Conservation (phyloP, 2,888 invertebrate genomes). For the Drosophila niveifrons region DNA sequence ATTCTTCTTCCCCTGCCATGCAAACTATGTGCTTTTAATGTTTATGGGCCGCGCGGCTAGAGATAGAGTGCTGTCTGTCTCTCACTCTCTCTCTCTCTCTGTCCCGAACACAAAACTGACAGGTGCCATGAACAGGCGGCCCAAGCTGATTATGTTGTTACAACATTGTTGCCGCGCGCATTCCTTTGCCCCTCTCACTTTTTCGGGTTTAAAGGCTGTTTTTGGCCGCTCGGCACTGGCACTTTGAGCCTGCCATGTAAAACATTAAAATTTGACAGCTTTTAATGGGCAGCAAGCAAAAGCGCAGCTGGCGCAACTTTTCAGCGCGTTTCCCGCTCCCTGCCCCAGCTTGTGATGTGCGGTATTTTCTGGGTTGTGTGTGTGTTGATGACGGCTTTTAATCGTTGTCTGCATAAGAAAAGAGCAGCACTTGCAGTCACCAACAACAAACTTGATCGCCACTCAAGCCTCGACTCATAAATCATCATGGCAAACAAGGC, state of each 20-base stretch:
- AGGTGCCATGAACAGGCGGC: constrained; percentile 64
- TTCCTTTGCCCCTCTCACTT: constrained; percentile 13
- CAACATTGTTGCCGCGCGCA: constrained; percentile 16
- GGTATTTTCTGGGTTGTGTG: constrained; percentile 30
- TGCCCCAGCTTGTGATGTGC: not conserved
- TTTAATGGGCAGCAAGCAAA: constrained; percentile 59
- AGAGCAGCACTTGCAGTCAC: constrained; percentile 48
- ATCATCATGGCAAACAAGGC: constrained; percentile 49
- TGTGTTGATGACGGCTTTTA: constrained; percentile 65
- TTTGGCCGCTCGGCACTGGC: constrained; percentile 44
- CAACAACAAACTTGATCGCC: constrained; percentile 18
- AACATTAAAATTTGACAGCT: constrained; percentile 80
- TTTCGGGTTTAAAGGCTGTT: constrained; percentile 23
- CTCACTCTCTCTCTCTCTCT: constrained; percentile 1
- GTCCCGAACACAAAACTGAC: constrained; percentile 39
- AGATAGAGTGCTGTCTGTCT: constrained; percentile 48
- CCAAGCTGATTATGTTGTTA: constrained; percentile 46
- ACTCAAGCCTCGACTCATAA: constrained; percentile 40
- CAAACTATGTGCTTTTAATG: constrained; percentile 71
- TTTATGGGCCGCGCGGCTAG: constrained; percentile 52
- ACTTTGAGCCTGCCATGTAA: constrained; percentile 75
- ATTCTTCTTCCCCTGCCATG: constrained; percentile 36
- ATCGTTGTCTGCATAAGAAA: constrained; percentile 66
- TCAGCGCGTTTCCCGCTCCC: constrained; percentile 37
- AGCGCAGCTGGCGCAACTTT: constrained; percentile 57